phyloP scores from a whole-genome alignment of 2,888 invertebrate species.

The Eurytoma californica region DNA sequence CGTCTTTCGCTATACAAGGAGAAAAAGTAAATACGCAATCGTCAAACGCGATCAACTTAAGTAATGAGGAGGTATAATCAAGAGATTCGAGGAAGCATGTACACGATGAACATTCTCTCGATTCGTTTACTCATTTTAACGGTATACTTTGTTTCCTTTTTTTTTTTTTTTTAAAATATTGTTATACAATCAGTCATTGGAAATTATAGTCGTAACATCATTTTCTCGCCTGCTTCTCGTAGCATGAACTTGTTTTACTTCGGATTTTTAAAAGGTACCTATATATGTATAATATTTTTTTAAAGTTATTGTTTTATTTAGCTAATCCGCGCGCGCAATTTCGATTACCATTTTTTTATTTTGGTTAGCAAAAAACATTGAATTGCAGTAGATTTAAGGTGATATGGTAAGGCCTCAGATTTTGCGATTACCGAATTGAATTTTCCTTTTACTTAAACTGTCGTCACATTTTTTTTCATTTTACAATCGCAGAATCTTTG shows the following conservation, averaged over 20 bases:
- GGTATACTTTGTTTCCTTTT: conserved; percentile 1
- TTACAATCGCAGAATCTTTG: conserved; percentile 41
- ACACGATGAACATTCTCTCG: conserved; percentile 71
- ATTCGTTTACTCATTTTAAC: conserved; percentile 36
- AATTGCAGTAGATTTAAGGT: conserved; percentile 30
- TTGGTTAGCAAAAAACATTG: conserved; percentile 55
- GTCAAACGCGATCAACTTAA: conserved; percentile 2
- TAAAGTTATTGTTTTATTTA: conserved; percentile 15
- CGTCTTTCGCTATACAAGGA: conserved; percentile 19
- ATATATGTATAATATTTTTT: conserved; percentile 16
- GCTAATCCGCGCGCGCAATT: conserved; percentile 7
- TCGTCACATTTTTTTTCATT: not conserved
- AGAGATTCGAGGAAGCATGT: conserved; percentile 60
- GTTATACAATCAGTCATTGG: conserved; percentile 70
- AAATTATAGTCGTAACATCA: conserved; percentile 67
- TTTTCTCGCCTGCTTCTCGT: conserved; percentile 59
- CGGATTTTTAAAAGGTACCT: conserved; percentile 7
- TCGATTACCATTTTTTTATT: conserved; percentile 17
- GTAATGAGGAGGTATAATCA: conserved; percentile 22
- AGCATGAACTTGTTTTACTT: not conserved
- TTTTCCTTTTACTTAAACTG: not conserved
- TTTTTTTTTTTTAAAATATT: conserved; percentile 64
- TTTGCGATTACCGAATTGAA: conserved; percentile 59
- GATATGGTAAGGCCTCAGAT: conserved; percentile 68
- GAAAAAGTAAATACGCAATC: conserved; percentile 6